A percentile compares a stretch with the other conserved stretches of the same genome.
These are phyloP conservation scores for Larimichthys polyactis DNA, from an alignment of 2,113 vertebrate genomes.

Conservation along the genomic window DNA sequence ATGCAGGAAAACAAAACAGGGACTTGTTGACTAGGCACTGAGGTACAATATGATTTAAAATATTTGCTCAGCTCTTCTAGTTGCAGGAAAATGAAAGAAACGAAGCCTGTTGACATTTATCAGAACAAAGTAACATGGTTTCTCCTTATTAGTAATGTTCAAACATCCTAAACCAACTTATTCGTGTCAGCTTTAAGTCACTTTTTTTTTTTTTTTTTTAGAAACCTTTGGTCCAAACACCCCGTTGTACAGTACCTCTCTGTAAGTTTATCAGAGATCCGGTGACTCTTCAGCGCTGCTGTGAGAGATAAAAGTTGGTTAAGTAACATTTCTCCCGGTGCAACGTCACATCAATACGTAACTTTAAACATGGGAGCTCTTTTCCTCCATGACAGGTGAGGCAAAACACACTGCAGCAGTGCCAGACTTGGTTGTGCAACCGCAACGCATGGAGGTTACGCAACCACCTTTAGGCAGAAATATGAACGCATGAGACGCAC, in stretches of 20 bases:
- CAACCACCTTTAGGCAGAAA: not conserved
- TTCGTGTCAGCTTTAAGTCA: too few species aligned
- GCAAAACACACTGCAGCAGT: not conserved
- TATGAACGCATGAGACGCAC: rapidly evolving
- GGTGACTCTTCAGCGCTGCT: not conserved
- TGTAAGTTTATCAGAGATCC: not conserved
- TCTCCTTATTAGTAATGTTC: not conserved
- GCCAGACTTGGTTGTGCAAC: constrained; percentile 7
- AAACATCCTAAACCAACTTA: not conserved
- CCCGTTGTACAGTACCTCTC: constrained; percentile 25
- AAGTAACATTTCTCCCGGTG: constrained; percentile 33
- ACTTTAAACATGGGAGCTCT: not conserved
- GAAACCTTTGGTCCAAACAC: not conserved
- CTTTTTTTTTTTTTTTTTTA: too few species aligned
- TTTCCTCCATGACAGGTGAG: constrained; percentile 48
- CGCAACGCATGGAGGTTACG: constrained; percentile 7
- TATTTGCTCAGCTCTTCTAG: not conserved
- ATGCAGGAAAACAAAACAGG: not conserved
- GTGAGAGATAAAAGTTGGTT: constrained; percentile 41
- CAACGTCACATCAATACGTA: constrained; percentile 58
- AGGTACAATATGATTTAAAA: not conserved
- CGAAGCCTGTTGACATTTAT: not conserved
- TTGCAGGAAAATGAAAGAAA: not conserved
- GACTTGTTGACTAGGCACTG: not conserved
- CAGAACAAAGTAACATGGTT: not conserved